Conservation (phyloP, 1,140 invertebrate genomes). For the Chrysoperla carnea region DNA sequence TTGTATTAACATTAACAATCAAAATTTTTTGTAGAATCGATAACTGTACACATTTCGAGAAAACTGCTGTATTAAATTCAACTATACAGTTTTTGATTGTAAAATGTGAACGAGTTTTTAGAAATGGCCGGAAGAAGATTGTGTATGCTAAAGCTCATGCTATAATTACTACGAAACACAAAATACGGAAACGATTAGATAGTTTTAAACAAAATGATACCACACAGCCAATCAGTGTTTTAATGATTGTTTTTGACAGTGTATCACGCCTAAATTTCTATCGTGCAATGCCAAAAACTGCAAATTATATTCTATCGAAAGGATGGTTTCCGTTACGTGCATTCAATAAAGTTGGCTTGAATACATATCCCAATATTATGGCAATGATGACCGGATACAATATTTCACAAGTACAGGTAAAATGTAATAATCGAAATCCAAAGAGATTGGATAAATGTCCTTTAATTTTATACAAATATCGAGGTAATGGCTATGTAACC, state of each 20-base stretch:
- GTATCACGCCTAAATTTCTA: constrained; percentile 61
- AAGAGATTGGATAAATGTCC: constrained; percentile 34
- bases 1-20: no score
- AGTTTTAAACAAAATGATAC: no score
- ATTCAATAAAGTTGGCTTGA: constrained; percentile 54
- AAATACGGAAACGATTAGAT: no score
- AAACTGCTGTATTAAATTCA: no score
- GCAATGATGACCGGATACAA: constrained; percentile 49
- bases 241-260: constrained; percentile 66
- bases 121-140: no score
- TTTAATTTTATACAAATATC: constrained; percentile 41
- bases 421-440: constrained; percentile 27
- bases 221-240: constrained; percentile 44
- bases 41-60: no score
- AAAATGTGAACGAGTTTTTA: no score
- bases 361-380: constrained; percentile 70
- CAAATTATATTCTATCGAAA: constrained; percentile 34
- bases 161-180: no score
- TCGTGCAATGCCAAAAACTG: constrained; percentile 56
- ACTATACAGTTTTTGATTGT: no score
- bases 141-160: no score
- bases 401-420: constrained; percentile 21
- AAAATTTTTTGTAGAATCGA: no score
- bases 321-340: constrained; percentile 36
- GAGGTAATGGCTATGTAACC: constrained; percentile 37